Base-by-base conservation (phyloP, 2,113 vertebrate genomes). In the Shinisaurus crocodilurus region DNA sequence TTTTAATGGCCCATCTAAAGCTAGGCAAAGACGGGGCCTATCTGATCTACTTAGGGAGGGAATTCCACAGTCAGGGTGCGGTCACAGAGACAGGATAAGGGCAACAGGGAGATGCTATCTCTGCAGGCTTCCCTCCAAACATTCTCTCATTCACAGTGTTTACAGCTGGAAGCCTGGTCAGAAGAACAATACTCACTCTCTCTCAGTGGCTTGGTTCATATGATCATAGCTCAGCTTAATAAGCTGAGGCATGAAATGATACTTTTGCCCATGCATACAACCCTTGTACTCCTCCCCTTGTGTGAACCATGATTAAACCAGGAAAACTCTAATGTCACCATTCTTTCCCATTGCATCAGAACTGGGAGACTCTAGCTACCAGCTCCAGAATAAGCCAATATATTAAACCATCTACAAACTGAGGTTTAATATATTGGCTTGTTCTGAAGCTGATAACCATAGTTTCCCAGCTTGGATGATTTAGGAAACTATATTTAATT, bases 111-210 rank as follows among this genome's bases (percentile, higher is more conserved):
- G 93, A 27, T 79, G 0, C 0, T 74, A 94, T 93, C 83, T 93
- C 74, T 87, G 32, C 77, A 93, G 45, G 63, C 5, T 25, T 85
- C 23, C 48, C 57, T 37, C 89, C 25, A 94, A 95, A 87, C 3
- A 94, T 82, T 43, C 15, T 94, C 94, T 34, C 25, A 63, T 18
- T 91, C 72, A 27, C 87, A 57, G 86, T 92, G 88, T 60, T 95
- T 95, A 93, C 86, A 91, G 88, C 12, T 0, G 0, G 88, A 97
- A 96, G 96, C 76, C 82, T 94, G 79, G 82, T 40, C 92, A 20
- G 43, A 86, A 95, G 92, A 94, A 80, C 9, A 94, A 88, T 89
- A 93, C 93, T 75, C 3, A 90, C 91, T 32, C 37, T 89, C 69
- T 82, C 13, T 37, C 29, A 34, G 29, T 57, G 70, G 12, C 34